Conservation (phyloP, 1,140 invertebrate genomes). For the Aethina tumida region DNA sequence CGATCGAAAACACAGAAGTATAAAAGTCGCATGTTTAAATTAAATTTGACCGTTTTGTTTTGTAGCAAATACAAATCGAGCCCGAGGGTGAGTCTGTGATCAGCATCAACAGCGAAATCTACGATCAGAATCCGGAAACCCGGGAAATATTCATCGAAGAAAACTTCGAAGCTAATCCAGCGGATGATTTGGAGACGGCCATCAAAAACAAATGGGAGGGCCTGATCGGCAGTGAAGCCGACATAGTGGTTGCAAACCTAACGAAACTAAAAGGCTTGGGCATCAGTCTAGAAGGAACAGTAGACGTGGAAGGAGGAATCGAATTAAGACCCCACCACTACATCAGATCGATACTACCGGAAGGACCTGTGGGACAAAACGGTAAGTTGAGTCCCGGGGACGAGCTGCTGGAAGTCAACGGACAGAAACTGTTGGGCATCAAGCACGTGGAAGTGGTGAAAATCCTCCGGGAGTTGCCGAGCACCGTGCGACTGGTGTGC, state of each 20-base stretch:
- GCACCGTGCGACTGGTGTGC: constrained; percentile 74
- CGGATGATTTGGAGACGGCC: constrained; percentile 43
- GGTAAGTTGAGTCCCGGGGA: constrained; percentile 75
- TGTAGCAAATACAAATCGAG: constrained; percentile 39
- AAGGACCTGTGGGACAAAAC: constrained; percentile 79
- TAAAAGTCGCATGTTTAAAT: constrained; percentile 1
- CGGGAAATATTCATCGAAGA: constrained; percentile 46
- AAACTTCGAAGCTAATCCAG: constrained; percentile 39
- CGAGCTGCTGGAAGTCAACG: constrained; percentile 85
- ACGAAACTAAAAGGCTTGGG: constrained; percentile 75
- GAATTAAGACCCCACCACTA: constrained; percentile 80
- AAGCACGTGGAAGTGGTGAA: constrained; percentile 83
- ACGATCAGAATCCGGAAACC: constrained; percentile 44
- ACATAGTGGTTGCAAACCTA: constrained; percentile 71
- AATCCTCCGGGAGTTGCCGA: constrained; percentile 79
- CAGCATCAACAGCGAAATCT: constrained; percentile 44
- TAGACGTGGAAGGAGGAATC: constrained; percentile 73
- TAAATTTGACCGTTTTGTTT: background rate
- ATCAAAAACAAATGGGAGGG: constrained; percentile 61
- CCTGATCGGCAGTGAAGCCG: constrained; percentile 57
- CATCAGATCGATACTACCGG: constrained; percentile 72
- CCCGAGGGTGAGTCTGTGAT: constrained; percentile 53
- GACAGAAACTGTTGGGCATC: constrained; percentile 72
- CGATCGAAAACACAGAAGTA: constrained; percentile 39
- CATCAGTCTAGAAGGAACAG: constrained; percentile 87